phyloP scores from a whole-genome alignment of 2,888 invertebrate species.

The Drosophila kokeensis region DNA sequence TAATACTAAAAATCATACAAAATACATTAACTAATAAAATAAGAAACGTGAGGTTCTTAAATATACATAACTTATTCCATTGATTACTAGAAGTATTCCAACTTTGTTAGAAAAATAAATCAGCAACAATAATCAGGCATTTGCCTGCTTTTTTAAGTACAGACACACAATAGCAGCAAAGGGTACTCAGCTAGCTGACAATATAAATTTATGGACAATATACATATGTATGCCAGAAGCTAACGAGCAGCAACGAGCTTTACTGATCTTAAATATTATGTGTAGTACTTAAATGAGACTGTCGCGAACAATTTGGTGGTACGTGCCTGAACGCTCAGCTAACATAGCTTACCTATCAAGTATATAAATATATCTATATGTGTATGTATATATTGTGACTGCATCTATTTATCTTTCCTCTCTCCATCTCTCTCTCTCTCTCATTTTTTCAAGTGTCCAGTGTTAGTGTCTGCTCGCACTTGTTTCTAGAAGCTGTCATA shows the following conservation, averaged over 20 bases:
- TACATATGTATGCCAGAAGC: not conserved
- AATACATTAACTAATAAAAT: not conserved
- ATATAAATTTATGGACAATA: constrained; percentile 2
- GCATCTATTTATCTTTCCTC: constrained; percentile 12
- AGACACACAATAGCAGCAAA: not conserved
- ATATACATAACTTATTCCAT: not conserved
- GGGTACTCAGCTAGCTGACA: constrained; percentile 3
- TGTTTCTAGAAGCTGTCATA: constrained; percentile 49
- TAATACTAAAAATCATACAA: not conserved
- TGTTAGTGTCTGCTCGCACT: constrained; percentile 3
- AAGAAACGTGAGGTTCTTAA: not conserved
- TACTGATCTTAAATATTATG: constrained; percentile 50
- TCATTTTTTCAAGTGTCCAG: constrained; percentile 1
- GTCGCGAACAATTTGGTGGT: constrained; percentile 7
- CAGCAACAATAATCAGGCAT: not conserved
- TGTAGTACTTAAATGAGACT: constrained; percentile 63
- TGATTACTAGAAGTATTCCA: not conserved
- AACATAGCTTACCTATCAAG: not conserved
- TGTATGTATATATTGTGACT: no score
- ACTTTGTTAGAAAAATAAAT: not conserved
- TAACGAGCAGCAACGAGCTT: constrained; percentile 23
- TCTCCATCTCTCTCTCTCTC: constrained; percentile 12
- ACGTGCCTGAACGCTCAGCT: constrained; percentile 2
- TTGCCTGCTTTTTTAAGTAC: not conserved
- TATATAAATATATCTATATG: constrained; percentile 2